Evolutionary conservation across 2,797 vertebrate species (phyloP), one percentile per base, ranked within the genome.

Genomic region (Acanthurus lineatus): DNA sequence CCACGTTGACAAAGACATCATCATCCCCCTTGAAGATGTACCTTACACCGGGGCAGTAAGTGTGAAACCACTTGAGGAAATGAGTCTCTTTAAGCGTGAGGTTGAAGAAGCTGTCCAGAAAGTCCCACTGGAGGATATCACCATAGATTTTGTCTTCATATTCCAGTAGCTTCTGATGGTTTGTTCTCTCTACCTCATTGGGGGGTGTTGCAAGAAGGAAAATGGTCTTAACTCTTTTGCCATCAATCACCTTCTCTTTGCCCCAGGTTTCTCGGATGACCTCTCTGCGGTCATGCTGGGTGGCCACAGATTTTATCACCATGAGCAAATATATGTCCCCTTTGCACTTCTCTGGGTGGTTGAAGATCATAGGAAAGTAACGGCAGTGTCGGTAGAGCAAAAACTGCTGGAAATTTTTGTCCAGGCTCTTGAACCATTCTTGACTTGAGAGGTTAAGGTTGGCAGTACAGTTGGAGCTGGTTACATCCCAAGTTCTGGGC

Each of bases 41-140:
- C 19, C 0, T 95, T 8, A 97, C 91, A 0, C 58, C 35, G 28
- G 95, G 91, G 10, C 98, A 99, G 94, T 97, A 99, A 7, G 93
- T 96, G 88, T 95, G 88, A n/a, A 98, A 96, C 98, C 98, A 99
- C 89, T 97, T 98, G 54, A 99, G 95, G 91, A 99, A 99, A 90
- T 99, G 96, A 14, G 96, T 97, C 86, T 99, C 98, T 85, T 99
- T 99, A 19, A 99, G 96, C 0, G 98, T 99, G 73, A 99, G 96
- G 92, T 99, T 99, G 94, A 99, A 99, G 91, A 99, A 99, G 69
- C 94, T 97, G 82, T 99, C 98, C 51, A 97, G 88, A 79, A 99
- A 99, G 91, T 98, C 96, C 98, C 98, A 99, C 85, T 99, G 98
- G 63, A 99, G 93, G 73, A 99, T 97, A 81, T 99, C 98, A 0